Base-by-base conservation (phyloP, 2,113 vertebrate species). In the Periophthalmodon schlosseri region DNA sequence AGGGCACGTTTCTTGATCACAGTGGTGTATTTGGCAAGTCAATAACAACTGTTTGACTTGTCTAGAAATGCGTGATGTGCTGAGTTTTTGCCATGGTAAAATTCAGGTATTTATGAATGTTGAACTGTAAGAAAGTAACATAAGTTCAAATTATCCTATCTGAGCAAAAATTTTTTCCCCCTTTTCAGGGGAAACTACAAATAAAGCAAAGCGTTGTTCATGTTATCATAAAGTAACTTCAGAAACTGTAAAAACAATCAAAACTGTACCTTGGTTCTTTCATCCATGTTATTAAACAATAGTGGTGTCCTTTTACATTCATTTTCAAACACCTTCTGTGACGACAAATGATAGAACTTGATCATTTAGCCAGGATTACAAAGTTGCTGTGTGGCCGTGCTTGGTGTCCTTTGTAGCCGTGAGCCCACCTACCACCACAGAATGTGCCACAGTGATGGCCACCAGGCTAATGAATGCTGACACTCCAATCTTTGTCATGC, bases 401-500 rank as follows among this genome's bases (percentile, higher is more conserved):
- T 50, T 2, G 16, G 28, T 60, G 11, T 76, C 74, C 68, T 69
- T 11, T 71, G 73, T 20, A 69, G 18, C 68, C 73, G 9, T 75
- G 72, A 79, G 16, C 64, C 80, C 63, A 67, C 65, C 74, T n/a
- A 12, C 63, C 69, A 11, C 46, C 73, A 56, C 67, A 70, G 68
- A 72, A 83, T 78, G 86, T 78, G 74, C 70, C 34, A 46, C 83
- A 21, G 80, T 85, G 89, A 91, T 46, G 76, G 68, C 82, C 61
- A 23, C 54, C 75, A 16, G 74, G 57, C 80, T 92, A 89, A 91
- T 89, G 73, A 87, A 84, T 73, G 72, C 74, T 75, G 90, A 90
- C 91, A 90, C 76, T 72, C 73, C 89, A 91, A 92, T 91, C 88
- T 89, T 89, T 86, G 82, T 85, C 81, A 78, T 75, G 77, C 84